Base-by-base conservation (phyloP, 2,797 vertebrate genomes). In the Pyrocephalus nanus region DNA sequence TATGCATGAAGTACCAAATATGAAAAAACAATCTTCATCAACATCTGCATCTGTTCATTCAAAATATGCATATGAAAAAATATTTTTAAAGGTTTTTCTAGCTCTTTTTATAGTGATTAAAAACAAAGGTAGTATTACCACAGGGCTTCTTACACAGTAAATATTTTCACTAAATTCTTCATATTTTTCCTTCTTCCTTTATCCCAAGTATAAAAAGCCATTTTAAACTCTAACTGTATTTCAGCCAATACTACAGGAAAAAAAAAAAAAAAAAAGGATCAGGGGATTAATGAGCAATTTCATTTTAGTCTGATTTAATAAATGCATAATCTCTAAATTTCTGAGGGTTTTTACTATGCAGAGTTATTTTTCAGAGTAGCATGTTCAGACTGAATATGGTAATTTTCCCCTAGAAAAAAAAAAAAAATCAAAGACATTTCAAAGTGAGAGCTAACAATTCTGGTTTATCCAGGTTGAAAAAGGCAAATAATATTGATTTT, bases 231-330 rank as follows among this genome's bases (percentile, higher is more conserved):
- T 61, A 75, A 42, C 6, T 60, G 32, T 8, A 11, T 3, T 58
- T 26, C 7, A 45, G 3, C 1, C 12, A 69, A 32, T 14, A n/a
- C 2, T 47, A 11, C 14, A 64, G 12, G 6, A 9, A 45, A 76
- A 66, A 29, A 70, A 25, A 43, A 25, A 1, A 12, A 8, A 8
- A 38, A 38, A 1, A 12, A 8, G 5, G 8, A 40, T 14, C 5
- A 16, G 25, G 12, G 18, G 26, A 29, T 29, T 18, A 2, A 18
- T 16, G 1, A 12, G 1, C 0, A 53, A 36, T 71, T 90, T 45
- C 8, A 36, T 57, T 65, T 70, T 38, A 66, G 8, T 45, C 15
- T 83, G 12, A 66, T 66, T 42, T 84, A 66, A 55, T 40, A 55
- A 25, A 64, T 40, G 32, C 8, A 3, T 22, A 18, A 50, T 45